Conservation (phyloP, 2,113 vertebrate species). For the Anthoscopus minutus region DNA sequence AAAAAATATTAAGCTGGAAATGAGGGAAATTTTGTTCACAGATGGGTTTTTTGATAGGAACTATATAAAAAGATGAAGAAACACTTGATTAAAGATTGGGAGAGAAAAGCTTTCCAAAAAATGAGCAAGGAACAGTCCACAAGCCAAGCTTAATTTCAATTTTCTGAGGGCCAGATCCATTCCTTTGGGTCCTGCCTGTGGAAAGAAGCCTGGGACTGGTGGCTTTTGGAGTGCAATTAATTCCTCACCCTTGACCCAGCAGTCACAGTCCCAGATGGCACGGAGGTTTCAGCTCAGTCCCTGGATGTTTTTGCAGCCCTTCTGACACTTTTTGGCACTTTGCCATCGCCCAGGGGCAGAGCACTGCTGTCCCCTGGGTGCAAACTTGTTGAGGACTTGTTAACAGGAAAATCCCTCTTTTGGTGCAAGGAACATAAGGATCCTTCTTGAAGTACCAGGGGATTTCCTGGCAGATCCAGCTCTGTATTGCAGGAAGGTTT, state of each 20-base stretch:
- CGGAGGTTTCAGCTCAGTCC: not conserved
- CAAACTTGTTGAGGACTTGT: not conserved
- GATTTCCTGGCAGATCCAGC: not conserved
- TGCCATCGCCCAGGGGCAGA: not conserved
- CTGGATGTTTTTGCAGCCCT: not conserved
- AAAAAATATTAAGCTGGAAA: slow-evolving; percentile 3
- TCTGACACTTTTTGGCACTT: not conserved
- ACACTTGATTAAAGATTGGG: not conserved
- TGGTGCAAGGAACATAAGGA: not conserved
- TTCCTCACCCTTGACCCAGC: not conserved
- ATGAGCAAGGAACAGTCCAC: not conserved
- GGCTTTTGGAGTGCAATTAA: not conserved
- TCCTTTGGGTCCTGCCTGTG: not conserved
- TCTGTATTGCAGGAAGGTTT: not conserved
- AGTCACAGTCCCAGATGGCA: not conserved
- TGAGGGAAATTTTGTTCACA: not conserved
- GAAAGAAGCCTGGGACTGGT: not conserved
- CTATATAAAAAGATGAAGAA: slow-evolving; percentile 8
- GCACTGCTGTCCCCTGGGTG: not conserved
- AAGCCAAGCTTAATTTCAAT: not conserved
- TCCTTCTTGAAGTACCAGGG: not conserved
- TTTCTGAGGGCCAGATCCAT: not conserved
- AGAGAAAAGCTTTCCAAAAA: not conserved
- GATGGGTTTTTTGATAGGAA: not conserved
- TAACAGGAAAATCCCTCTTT: not conserved